Percentiles rank a stretch among this genome's conserved stretches.
phyloP scores from a whole-genome alignment of 1,140 invertebrate genomes.

The Aphelenchoides fujianensis region DNA sequence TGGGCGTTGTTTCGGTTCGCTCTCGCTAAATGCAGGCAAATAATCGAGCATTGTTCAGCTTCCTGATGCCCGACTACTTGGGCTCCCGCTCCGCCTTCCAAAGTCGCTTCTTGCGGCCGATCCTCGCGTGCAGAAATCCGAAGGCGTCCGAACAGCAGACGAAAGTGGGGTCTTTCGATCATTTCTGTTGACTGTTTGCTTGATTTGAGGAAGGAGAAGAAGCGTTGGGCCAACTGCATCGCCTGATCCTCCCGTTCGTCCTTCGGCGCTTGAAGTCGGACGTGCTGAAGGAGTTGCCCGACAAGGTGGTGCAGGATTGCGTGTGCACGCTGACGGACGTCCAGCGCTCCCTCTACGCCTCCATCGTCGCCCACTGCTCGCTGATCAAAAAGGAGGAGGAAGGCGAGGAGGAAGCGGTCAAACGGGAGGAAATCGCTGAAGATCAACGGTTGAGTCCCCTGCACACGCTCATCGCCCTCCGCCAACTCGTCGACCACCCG shows the following conservation, averaged over 20 bases:
- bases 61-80: constrained; percentile 96
- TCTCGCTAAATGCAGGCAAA: neutral
- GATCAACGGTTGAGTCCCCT: constrained; percentile 52
- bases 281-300: constrained; percentile 89
- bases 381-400: constrained; percentile 22
- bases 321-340: constrained; percentile 77
- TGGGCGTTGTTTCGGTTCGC: constrained; percentile 94
- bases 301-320: constrained; percentile 89
- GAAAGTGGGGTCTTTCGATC: too few relatives aligned
- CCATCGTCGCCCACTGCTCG: constrained; percentile 48
- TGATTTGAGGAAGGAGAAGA: constrained; percentile 53
- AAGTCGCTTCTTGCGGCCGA: constrained; percentile 78
- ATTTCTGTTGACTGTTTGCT: too few relatives aligned
- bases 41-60: too few relatives aligned
- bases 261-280: constrained; percentile 92
- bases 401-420: neutral
- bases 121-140: constrained; percentile 83
- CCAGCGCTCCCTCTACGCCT: constrained; percentile 63
- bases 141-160: constrained; percentile 85
- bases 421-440: constrained; percentile 29
- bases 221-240: constrained; percentile 77
- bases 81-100: constrained; percentile 93
- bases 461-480: constrained; percentile 87
- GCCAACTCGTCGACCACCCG: constrained; percentile 98
- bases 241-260: constrained; percentile 90